A percentile compares a stretch with the other conserved stretches of the same genome.
These are phyloP conservation scores for Margarornis squamiger DNA, from an alignment of 2,797 vertebrate genomes.

Conservation along the genomic window DNA sequence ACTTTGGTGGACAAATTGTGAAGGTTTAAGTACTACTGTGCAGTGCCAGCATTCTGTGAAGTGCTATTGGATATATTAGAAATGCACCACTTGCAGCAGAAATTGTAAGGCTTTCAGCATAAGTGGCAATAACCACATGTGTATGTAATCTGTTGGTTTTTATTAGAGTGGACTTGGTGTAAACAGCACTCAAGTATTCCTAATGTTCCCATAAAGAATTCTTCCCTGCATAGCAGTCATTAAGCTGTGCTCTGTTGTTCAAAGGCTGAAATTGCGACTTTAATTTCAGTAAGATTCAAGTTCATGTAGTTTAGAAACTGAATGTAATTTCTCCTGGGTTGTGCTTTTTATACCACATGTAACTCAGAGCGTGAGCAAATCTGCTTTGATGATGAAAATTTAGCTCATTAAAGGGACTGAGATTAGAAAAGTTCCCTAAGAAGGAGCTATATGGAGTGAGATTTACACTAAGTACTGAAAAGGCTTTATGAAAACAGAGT, in stretches of 20 bases:
- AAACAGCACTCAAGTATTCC: neutral
- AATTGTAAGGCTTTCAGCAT: neutral
- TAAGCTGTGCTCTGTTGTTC: neutral
- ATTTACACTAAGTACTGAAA: neutral
- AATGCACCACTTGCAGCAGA: neutral
- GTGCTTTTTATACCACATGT: neutral
- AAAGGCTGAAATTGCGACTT: neutral
- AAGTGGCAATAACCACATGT: neutral
- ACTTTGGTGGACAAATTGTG: neutral
- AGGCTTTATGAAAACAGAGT: neutral
- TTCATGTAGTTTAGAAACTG: neutral
- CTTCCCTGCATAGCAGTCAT: neutral
- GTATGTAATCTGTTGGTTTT: rapidly evolving
- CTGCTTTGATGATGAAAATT: neutral
- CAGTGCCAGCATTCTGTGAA: neutral
- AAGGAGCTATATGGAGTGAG: neutral
- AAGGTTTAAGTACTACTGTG: neutral
- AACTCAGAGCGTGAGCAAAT: neutral
- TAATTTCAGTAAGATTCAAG: neutral
- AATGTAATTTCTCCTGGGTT: neutral
- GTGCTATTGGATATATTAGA: neutral
- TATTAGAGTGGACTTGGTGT: neutral
- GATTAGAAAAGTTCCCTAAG: neutral
- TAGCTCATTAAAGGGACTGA: neutral
- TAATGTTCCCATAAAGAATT: neutral